These are phyloP conservation scores for Helicorthomorpha holstii DNA, from an alignment of 1,140 invertebrate species.

Conservation along the genomic window DNA sequence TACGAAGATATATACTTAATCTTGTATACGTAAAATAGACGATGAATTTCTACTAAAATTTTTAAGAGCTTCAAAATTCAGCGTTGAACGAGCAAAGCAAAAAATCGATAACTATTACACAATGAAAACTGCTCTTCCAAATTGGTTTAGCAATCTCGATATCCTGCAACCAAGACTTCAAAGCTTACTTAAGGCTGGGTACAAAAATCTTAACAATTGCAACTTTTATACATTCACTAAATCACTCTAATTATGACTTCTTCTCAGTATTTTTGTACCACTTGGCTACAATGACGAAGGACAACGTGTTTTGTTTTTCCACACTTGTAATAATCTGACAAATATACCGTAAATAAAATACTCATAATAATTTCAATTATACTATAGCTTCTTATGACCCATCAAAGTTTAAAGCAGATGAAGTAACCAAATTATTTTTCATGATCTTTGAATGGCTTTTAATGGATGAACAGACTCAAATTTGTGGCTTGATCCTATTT, in stretches of 20 bases:
- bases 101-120: background rate
- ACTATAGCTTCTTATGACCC: background rate
- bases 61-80: background rate
- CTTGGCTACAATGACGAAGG: too few species aligned
- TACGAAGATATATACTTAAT: background rate
- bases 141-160: background rate
- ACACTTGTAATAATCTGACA: too few species aligned
- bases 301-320: too few species aligned
- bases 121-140: background rate
- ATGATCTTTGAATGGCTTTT: background rate
- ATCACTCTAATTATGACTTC: too few species aligned
- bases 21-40: background rate
- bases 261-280: too few species aligned
- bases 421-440: background rate
- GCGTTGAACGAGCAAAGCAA: background rate
- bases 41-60: background rate
- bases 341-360: too few species aligned
- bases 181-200: too few species aligned
- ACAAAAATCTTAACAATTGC: too few species aligned
- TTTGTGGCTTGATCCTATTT: background rate
- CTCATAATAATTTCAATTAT: too few species aligned
- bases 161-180: too few species aligned
- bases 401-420: background rate
- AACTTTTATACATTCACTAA: too few species aligned
- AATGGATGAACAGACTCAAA: slow-evolving; percentile 1